Evolutionary conservation across 2,797 vertebrate genomes (phyloP), one percentile per base, ranked within the genome.

Genomic region (Carapus acus): DNA sequence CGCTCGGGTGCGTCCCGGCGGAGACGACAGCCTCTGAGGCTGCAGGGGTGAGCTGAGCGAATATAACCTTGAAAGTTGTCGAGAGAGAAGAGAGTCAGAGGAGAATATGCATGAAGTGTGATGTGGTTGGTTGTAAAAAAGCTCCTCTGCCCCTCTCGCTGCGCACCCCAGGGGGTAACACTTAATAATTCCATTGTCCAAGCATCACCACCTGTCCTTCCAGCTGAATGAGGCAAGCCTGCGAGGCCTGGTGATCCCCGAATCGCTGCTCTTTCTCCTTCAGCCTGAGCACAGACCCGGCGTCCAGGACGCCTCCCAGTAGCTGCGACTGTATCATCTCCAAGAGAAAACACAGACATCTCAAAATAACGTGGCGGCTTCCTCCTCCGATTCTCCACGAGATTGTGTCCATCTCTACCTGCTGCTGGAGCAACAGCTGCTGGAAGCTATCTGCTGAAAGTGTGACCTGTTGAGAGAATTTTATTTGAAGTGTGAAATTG

Each of bases 131-230:
- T n/a, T n/a, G n/a, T n/a, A n/a, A n/a, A n/a, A n/a, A n/a, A n/a
- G n/a, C n/a, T n/a, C n/a, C n/a, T n/a, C n/a, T n/a, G n/a, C n/a
- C n/a, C n/a, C n/a, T n/a, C n/a, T n/a, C n/a, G n/a, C n/a, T n/a
- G n/a, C n/a, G n/a, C n/a, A n/a, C n/a, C n/a, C n/a, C n/a, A n/a
- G n/a, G n/a, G n/a, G n/a, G n/a, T n/a, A n/a, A n/a, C n/a, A n/a
- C n/a, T n/a, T n/a, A n/a, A n/a, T n/a, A n/a, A n/a, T n/a, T 27
- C 5, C 24, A 27, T 9, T 27, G 24, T 27, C 24, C 24, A 15
- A n/a, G n/a, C 7, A 15, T 31, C 19, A 4, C 7, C 17, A 31
- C 94, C 91, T 93, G 90, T 65, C 85, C 83, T 76, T 94, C 89
- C 71, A 92, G 80, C 74, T 97, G 89, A 3, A 83, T 70, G 60